phyloP scores from a whole-genome alignment of 2,888 invertebrate genomes.

The Chaitophorus viminalis region DNA sequence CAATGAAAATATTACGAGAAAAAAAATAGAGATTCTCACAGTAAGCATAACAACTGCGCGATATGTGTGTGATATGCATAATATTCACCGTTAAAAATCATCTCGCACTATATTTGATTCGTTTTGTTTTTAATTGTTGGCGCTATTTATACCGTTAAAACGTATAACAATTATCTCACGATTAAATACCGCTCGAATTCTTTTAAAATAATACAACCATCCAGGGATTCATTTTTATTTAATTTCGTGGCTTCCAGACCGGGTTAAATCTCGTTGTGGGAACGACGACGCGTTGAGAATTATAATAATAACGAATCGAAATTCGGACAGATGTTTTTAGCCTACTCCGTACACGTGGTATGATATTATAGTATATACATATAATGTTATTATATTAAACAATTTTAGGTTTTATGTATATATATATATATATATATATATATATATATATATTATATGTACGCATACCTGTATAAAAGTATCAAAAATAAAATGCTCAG shows the following conservation, averaged over 20 bases:
- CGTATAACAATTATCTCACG: background rate
- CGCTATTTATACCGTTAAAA: background rate
- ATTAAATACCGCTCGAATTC: background rate
- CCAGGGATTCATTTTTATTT: background rate
- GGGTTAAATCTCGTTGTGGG: background rate
- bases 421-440: background rate
- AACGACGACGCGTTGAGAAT: background rate
- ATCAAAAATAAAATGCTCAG: background rate
- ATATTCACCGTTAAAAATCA: background rate
- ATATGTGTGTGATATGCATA: background rate
- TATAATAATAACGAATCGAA: too few relatives aligned
- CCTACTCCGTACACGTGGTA: too few relatives aligned
- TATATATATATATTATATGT: background rate
- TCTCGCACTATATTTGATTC: background rate
- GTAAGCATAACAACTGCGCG: background rate
- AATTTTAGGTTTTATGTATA: too few relatives aligned
- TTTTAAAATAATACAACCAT: background rate
- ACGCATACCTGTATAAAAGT: background rate
- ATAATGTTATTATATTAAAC: too few relatives aligned
- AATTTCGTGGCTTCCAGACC: background rate
- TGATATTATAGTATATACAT: too few relatives aligned
- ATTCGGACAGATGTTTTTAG: too few relatives aligned
- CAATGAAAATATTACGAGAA: background rate
- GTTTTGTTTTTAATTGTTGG: background rate
- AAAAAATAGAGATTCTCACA: background rate